Evolutionary conservation across 2,797 vertebrate genomes (phyloP).

Genomic region (Somateria mollissima): DNA sequence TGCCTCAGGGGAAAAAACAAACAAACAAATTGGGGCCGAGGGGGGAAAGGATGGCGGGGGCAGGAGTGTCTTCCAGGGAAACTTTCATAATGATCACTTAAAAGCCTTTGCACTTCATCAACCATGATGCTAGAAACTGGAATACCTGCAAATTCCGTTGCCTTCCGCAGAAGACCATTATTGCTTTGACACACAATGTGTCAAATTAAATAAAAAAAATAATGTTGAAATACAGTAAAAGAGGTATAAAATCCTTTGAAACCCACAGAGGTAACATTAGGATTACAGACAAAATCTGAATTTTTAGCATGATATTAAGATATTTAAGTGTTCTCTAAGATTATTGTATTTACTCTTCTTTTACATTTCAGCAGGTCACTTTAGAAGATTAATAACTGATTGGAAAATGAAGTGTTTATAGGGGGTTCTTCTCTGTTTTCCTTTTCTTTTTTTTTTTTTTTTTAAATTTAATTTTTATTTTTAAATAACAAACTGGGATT

Average conservation of each 20-base stretch:
- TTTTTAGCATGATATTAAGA: not conserved
- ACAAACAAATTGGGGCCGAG: not conserved
- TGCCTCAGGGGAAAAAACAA: not conserved
- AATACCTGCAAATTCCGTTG: not conserved
- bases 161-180: conserved; percentile 8
- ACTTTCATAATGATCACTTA: not conserved
- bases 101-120: not conserved
- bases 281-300: not conserved
- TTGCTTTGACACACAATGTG: not conserved
- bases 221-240: not conserved
- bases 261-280: not conserved
- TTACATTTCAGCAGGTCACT: not conserved
- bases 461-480: not conserved
- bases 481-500: not conserved
- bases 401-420: conserved; percentile 7
- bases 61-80: not conserved
- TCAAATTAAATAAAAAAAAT: not conserved
- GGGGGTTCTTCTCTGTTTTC: not conserved
- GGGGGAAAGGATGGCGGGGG: too few species aligned
- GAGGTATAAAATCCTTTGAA: not conserved
- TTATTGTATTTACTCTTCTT: not conserved
- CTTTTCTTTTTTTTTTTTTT: not conserved
- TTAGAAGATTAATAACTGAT: not conserved
- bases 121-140: not conserved
- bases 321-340: not conserved